phyloP scores from a whole-genome alignment of 2,797 vertebrate genomes.

The Fratercula arctica region DNA sequence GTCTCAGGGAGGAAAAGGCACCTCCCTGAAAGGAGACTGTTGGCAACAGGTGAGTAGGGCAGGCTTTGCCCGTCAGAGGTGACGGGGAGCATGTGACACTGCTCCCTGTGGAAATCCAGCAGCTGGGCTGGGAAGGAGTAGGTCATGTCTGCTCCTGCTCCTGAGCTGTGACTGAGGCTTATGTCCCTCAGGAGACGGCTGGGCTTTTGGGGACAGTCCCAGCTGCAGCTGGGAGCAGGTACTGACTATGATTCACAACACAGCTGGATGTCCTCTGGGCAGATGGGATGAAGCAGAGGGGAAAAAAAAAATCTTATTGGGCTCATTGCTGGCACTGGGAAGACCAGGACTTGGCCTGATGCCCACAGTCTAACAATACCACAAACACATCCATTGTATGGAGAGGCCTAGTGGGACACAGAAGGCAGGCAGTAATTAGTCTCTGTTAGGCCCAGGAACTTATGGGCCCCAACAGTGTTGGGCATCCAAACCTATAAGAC shows the following conservation, averaged over 20 bases:
- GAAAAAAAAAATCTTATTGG: background rate
- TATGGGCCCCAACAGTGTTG: background rate
- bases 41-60: background rate
- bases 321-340: background rate
- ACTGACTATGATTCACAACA: background rate
- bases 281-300: background rate
- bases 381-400: background rate
- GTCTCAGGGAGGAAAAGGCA: background rate
- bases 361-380: background rate
- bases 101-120: background rate
- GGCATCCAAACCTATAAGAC: background rate
- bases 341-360: background rate
- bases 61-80: background rate
- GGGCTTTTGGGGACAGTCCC: background rate
- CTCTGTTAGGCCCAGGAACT: background rate
- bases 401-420: background rate
- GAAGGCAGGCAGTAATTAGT: background rate
- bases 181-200: background rate
- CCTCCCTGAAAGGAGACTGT: background rate
- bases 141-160: background rate
- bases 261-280: background rate
- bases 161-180: background rate
- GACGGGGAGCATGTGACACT: background rate
- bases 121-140: background rate
- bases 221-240: background rate